Evolutionary conservation across 1,140 invertebrate species (phyloP), one percentile per base, ranked within the genome.

Genomic region (Atta cephalotes): DNA sequence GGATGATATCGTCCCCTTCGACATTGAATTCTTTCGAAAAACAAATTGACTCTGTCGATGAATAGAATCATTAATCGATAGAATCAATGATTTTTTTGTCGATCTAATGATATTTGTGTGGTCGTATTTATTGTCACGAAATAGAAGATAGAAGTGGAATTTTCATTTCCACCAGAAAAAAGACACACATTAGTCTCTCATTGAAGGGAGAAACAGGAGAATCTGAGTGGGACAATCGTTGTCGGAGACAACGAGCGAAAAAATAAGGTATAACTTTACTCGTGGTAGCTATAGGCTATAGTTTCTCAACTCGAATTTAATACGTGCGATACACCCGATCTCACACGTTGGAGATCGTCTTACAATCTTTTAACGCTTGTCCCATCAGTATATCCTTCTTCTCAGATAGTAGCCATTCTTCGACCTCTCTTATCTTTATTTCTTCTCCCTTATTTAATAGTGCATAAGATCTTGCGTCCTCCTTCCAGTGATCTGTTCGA

Each of bases 11-110:
- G 53, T 25, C 12, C 6, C 1, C 3, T 3, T 35, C 70, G 56
- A 74, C 56, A 21, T 62, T 25, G 62, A 39, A 70, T 49, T 58
- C 45, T 18, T 18, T 16, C 60, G 28, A 39, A 18, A 79, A 62
- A 79, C 49, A 85, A 85, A 85, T 78, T 66, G 74, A 85, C 74
- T 85, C 3, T 76, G 25, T 7, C 65, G 56, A 28, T 45, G 39
- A 62, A 79, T 31, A 10, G 77, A 86, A 86, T 82, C 45, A 74
- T 79, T 79, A 79, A 85, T 85, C 9, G 25, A 3, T 14, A 9
- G n/a, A 62, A 25, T 39, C 35, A 51, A 45, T 45, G 56, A 70
- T 86, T 39, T 56, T 31, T 14, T 25, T 53, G 18, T 62, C 45
- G 31, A 72, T 31, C 16, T 18, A 9, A 35, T n/a, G 21, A 79